Evolutionary conservation across 2,113 vertebrate species (phyloP).

Genomic region (Boulengeromyrus knoepffleri): DNA sequence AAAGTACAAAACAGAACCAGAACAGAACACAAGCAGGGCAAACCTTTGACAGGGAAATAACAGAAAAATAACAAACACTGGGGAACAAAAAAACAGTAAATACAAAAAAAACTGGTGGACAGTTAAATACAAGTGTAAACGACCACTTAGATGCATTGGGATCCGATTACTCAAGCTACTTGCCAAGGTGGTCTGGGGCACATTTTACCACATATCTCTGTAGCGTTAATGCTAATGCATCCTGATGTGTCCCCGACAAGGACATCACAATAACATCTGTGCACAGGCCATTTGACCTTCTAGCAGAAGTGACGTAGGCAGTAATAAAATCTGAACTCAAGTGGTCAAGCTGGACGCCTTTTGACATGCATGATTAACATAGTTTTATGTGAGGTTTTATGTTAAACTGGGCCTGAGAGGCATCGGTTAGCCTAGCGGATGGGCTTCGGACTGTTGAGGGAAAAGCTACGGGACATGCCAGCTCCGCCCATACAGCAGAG

Average conservation of each 20-base stretch:
- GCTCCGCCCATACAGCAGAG: not conserved
- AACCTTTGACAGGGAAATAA: too few species aligned
- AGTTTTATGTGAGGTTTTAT: too few species aligned
- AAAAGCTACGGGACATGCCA: not conserved
- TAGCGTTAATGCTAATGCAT: not conserved
- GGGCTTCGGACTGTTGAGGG: not conserved
- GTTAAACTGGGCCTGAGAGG: not conserved
- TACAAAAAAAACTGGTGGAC: not conserved
- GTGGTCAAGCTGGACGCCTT: not conserved
- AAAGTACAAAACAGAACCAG: too few species aligned
- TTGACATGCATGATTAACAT: not conserved
- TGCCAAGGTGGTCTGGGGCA: not conserved
- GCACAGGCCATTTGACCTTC: not conserved
- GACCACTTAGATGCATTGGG: not conserved
- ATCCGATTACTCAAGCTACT: not conserved
- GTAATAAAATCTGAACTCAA: not conserved
- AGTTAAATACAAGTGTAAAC: not conserved
- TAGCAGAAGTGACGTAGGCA: not conserved
- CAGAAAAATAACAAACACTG: too few species aligned
- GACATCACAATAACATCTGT: not conserved
- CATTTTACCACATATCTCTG: not conserved
- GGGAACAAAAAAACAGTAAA: too few species aligned
- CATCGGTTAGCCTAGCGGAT: not conserved
- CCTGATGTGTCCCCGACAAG: not conserved
- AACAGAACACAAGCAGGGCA: too few species aligned